Conservation (phyloP, 2,888 invertebrate genomes). For the Sycophila texana region DNA sequence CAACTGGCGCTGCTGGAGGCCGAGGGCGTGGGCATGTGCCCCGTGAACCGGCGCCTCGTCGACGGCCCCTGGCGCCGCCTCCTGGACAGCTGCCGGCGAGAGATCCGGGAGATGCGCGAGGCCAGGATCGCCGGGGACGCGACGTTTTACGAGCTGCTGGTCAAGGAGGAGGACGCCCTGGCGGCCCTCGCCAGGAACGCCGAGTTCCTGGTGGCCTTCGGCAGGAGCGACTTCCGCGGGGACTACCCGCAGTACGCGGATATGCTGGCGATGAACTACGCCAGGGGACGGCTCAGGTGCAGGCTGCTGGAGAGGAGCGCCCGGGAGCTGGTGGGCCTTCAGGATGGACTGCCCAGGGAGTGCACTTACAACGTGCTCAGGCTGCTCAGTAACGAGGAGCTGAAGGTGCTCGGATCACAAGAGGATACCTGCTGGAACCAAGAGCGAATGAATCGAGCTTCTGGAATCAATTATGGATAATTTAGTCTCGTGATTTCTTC, state of each 20-base stretch:
- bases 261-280: constrained; percentile 5
- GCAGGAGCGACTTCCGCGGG: neutral
- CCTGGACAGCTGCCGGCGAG: neutral
- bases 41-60: neutral
- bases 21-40: neutral
- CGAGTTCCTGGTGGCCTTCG: neutral
- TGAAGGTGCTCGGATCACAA: constrained; percentile 2
- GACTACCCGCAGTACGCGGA: constrained; percentile 1
- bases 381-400: neutral
- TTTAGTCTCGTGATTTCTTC: too few relatives aligned
- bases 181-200: neutral
- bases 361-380: neutral
- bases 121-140: neutral
- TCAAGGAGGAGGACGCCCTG: neutral
- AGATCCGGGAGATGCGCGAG: neutral
- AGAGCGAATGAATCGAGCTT: too few relatives aligned
- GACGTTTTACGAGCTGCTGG: constrained; percentile 14
- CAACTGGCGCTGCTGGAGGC: constrained; percentile 10
- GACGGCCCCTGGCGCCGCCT: neutral
- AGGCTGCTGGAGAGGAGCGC: neutral
- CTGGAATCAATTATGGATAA: too few relatives aligned
- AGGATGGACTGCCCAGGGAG: neutral
- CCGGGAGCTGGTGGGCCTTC: neutral
- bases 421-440: neutral
- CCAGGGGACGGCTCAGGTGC: neutral